phyloP scores from a whole-genome alignment of 2,113 vertebrate species.

The Miniopterus natalensis region DNA sequence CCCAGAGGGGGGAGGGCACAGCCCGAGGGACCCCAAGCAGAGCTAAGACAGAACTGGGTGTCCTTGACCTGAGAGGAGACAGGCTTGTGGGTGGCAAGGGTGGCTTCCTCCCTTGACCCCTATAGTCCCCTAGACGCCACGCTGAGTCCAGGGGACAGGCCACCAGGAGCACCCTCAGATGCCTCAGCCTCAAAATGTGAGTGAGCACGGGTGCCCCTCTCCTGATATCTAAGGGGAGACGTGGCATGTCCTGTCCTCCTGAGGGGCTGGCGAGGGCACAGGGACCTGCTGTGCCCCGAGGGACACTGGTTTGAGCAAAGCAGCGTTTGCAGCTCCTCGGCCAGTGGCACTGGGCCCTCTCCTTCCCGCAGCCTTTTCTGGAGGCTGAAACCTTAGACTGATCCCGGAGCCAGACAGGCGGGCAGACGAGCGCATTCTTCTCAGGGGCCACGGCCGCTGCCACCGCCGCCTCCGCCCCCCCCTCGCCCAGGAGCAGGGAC shows the following conservation, averaged over 20 bases:
- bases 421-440: conserved; percentile 49
- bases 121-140: conserved; percentile 72
- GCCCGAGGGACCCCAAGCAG: neutral
- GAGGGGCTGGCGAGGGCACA: neutral
- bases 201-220: rapidly evolving
- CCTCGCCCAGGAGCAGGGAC: neutral
- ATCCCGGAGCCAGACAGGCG: conserved; percentile 66
- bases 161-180: neutral
- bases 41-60: neutral
- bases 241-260: rapidly evolving
- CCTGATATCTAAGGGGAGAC: neutral
- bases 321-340: neutral
- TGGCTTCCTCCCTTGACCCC: neutral
- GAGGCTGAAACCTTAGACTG: conserved; percentile 66
- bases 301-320: neutral
- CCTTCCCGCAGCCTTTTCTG: conserved; percentile 49
- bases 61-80: neutral
- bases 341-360: neutral
- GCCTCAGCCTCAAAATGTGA: neutral
- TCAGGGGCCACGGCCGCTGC: neutral
- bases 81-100: neutral
- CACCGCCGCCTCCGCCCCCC: neutral
- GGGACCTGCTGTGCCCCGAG: rapidly evolving
- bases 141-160: neutral
- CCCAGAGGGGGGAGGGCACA: neutral